phyloP scores from a whole-genome alignment of 2,888 invertebrate genomes.

The Ernsta delagoae region DNA sequence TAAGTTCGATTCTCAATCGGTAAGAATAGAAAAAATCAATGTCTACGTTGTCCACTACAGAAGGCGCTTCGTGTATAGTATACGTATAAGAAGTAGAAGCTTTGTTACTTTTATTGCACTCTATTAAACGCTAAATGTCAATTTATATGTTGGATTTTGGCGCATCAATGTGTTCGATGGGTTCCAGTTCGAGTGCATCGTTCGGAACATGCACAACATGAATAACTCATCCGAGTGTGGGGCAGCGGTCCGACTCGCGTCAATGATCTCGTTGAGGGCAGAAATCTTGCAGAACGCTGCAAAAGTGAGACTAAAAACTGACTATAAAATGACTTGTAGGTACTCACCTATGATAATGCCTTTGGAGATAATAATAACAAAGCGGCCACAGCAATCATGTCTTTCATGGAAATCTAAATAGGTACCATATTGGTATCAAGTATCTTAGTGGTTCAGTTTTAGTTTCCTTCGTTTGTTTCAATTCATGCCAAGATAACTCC shows the following conservation, averaged over 20 bases:
- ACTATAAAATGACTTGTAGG: constrained; percentile 5
- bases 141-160: not conserved
- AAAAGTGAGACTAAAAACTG: constrained; percentile 12
- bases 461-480: too few species aligned
- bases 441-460: too few species aligned
- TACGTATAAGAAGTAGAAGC: too few species aligned
- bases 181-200: constrained; percentile 37
- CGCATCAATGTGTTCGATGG: not conserved
- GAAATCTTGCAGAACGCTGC: constrained; percentile 14
- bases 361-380: not conserved
- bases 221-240: constrained; percentile 63
- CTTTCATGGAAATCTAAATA: too few species aligned
- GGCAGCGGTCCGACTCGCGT: constrained; percentile 64
- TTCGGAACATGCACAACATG: constrained; percentile 45
- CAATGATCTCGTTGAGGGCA: constrained; percentile 55
- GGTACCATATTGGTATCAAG: too few species aligned
- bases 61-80: not conserved
- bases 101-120: too few species aligned
- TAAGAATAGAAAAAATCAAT: too few species aligned
- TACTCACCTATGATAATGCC: not conserved
- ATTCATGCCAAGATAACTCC: too few species aligned
- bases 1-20: too few species aligned
- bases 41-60: too few species aligned
- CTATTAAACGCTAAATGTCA: too few species aligned
- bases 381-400: too few species aligned